Evolutionary conservation across 2,888 invertebrate genomes (phyloP), one percentile per base, ranked within the genome.

Genomic region (Gonocerus acuteangulatus): DNA sequence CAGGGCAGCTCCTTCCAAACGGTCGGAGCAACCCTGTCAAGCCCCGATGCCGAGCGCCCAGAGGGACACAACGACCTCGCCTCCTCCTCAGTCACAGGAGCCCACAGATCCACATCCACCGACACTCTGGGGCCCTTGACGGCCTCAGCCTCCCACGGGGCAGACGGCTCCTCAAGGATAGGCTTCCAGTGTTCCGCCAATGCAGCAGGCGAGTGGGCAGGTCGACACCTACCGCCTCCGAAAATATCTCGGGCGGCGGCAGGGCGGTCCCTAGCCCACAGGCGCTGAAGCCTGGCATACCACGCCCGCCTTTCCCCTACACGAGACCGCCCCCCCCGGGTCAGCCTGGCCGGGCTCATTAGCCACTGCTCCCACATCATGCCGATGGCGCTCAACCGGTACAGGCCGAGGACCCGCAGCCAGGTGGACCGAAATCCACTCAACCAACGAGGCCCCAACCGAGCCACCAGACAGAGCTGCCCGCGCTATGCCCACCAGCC

Each of bases 221-320:
- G 51, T 16, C 6, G 15, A 44, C 6, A 16, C 6, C 16, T n/a
- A n/a, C 6, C 27, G 18, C 7, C 15, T 2, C 34, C 2, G 27
- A 27, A 16, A 16, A 13, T 34, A 18, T 16, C 51, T n/a, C n/a
- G n/a, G 3, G 22, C 1, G 6, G 16, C 2, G 71, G 60, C 27
- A 67, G 2, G 19, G 69, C 36, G 15, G 15, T 51, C 51, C 11
- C 36, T 23, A 9, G 2, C n/a, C 51, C 51, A 51, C 36, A 51
- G 32, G 18, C 22, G 18, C 34, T 51, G 3, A 2, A 51, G 2
- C 3, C 11, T 6, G 2, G 51, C 51, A 15, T 32, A 51, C 16
- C 22, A 32, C 15, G 16, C 13, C 15, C 51, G 16, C 51, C 51
- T 11, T 34, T 7, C 34, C 32, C 9, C 47, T 6, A 18, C 19